Evolutionary conservation across 2,888 invertebrate genomes (phyloP), one percentile per base, ranked within the genome.

Genomic region (Anodontia alba): DNA sequence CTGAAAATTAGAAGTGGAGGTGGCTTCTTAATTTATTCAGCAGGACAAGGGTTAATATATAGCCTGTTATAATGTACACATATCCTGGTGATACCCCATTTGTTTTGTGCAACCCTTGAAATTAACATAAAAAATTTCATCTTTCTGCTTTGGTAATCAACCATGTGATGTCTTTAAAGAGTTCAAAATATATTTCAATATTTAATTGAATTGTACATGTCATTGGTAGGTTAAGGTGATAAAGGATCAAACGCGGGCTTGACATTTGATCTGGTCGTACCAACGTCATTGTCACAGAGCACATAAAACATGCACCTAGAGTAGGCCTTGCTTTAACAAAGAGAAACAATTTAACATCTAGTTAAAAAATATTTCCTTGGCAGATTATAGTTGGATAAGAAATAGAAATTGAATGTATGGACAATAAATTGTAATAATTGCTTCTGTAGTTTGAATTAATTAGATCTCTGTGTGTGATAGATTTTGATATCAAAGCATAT

Each of bases 391-490:
- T 23, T 12, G 54, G 54, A 62, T 62, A 62, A 62, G 62, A 62
- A 54, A 26, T n/a, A 49, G n/a, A 54, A 54, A 54, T 54, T 54
- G 54, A 54, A 54, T 20, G 26, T 54, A 26, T 26, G 54, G 54
- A 54, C 54, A 26, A 54, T 54, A 54, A 54, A 54, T 54, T 26
- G 54, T 26, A 54, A 26, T 54, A 54, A 54, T 54, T 54, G 54
- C 8, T 54, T 54, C n/a, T 54, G n/a, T 46, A 46, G 46, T 46
- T 20, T 20, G 46, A 46, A 46, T 20, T 46, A 7, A 54, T 54
- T 26, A 54, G 54, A 54, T 54, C 26, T 54, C 23, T 33, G 20
- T 17, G 7, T 62, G 17, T 17, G 62, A 62, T 33, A 62, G 33
- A 33, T 33, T 33, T 62, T 62, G 8, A 62, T 62, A 62, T 62